A percentile compares a stretch with the other conserved stretches of the same genome.
Evolutionary conservation across 2,797 vertebrate species (phyloP).

Genomic region (Gymnothorax reevesii): DNA sequence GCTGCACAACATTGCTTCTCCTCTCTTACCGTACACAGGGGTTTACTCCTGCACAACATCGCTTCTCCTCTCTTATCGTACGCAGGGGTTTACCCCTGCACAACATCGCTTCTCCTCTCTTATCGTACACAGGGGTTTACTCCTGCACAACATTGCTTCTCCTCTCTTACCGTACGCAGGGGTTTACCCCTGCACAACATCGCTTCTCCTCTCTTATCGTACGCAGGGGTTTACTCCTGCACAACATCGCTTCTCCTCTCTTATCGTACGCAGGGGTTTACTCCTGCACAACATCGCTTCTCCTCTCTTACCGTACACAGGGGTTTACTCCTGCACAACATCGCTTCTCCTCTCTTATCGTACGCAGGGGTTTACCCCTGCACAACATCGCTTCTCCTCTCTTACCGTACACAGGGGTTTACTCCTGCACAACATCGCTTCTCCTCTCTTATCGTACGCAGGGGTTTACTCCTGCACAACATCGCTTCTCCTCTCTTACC

Average conservation of each 20-base stretch:
- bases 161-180: slow-evolving; percentile 89
- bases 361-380: slow-evolving; percentile 96
- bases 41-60: no score
- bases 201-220: slow-evolving; percentile 74
- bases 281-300: no score
- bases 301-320: slow-evolving; percentile 87
- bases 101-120: slow-evolving; percentile 38
- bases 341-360: slow-evolving; percentile 69
- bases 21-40: slow-evolving; percentile 88
- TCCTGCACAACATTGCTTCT: no score
- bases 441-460: slow-evolving; percentile 84
- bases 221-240: slow-evolving; percentile 96
- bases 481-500: slow-evolving; percentile 70
- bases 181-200: slow-evolving; percentile 90
- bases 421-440: no score
- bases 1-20: no score
- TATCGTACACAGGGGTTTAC: slow-evolving; percentile 94
- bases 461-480: no score
- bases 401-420: slow-evolving; percentile 96
- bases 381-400: not conserved
- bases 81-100: slow-evolving; percentile 93
- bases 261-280: slow-evolving; percentile 96
- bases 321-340: no score
- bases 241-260: slow-evolving; percentile 37
- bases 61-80: slow-evolving; percentile 78